Conservation (phyloP, 2,888 invertebrate species). For the Drosophila kokeensis region DNA sequence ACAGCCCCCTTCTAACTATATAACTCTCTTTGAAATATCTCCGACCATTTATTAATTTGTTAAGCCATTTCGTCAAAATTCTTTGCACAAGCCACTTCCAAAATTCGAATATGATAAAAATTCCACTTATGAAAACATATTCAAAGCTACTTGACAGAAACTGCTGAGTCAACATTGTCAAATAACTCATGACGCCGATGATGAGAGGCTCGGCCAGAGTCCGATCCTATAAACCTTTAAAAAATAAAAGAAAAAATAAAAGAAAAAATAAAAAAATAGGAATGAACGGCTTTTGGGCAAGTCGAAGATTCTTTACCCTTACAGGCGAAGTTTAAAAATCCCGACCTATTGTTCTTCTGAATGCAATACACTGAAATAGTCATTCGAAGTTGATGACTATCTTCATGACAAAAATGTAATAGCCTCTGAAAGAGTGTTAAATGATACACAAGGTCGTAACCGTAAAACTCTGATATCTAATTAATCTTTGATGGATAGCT, state of each 20-base stretch:
- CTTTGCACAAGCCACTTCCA: slow-evolving; percentile 15
- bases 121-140: slow-evolving; percentile 8
- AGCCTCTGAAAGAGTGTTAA: background rate
- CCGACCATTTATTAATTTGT: slow-evolving; percentile 35
- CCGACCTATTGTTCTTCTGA: background rate
- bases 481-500: background rate
- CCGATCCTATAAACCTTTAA: slow-evolving; percentile 6
- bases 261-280: slow-evolving; percentile 9
- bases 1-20: background rate
- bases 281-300: background rate
- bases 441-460: background rate
- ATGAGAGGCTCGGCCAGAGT: slow-evolving; percentile 41
- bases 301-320: background rate
- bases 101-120: slow-evolving; percentile 19
- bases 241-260: slow-evolving; percentile 5
- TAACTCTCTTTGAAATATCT: slow-evolving; percentile 12
- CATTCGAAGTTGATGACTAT: background rate
- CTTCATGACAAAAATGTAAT: background rate
- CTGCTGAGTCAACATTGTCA: slow-evolving; percentile 42
- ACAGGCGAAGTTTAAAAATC: background rate
- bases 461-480: background rate
- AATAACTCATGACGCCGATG: slow-evolving; percentile 27
- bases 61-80: slow-evolving; percentile 35
- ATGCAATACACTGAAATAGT: background rate
- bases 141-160: slow-evolving; percentile 21